Conservation (phyloP, 1,140 invertebrate genomes). For the Rhopalosiphum padi region DNA sequence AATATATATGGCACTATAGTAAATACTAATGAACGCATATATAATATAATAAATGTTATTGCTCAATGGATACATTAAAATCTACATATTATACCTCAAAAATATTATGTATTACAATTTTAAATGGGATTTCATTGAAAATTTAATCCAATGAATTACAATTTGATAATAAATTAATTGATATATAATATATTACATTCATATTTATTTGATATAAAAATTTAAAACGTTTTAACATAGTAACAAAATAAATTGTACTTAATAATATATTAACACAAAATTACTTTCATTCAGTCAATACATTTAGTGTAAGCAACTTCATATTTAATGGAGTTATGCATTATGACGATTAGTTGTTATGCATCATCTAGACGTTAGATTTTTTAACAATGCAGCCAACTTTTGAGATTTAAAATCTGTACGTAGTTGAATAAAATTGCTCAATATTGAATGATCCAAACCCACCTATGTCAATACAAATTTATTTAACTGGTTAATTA, state of each 20-base stretch:
- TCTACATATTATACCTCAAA: background rate
- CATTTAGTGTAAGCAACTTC: background rate
- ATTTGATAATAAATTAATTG: background rate
- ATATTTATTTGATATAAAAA: slow-evolving; percentile 22
- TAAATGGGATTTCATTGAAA: background rate
- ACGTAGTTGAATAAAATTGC: slow-evolving; percentile 92
- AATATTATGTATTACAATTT: background rate
- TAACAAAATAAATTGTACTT: slow-evolving; percentile 31
- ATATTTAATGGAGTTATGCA: slow-evolving; percentile 18
- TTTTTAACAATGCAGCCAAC: slow-evolving; percentile 73
- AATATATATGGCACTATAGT: slow-evolving; percentile 6
- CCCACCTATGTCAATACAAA: slow-evolving; percentile 73
- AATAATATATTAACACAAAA: background rate
- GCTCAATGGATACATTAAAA: background rate
- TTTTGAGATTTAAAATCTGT: slow-evolving; percentile 91
- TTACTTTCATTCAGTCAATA: slow-evolving; percentile 25
- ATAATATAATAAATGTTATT: background rate
- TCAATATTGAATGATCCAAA: slow-evolving; percentile 83
- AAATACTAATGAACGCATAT: background rate
- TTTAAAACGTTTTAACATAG: background rate
- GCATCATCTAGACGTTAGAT: slow-evolving; percentile 61
- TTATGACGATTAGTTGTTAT: background rate
- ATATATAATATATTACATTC: background rate
- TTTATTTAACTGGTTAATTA: slow-evolving; percentile 6
- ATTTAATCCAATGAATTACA: background rate